These are phyloP conservation scores for Cyprinodon variegatus DNA, from an alignment of 2,113 vertebrate species.

Conservation along the genomic window DNA sequence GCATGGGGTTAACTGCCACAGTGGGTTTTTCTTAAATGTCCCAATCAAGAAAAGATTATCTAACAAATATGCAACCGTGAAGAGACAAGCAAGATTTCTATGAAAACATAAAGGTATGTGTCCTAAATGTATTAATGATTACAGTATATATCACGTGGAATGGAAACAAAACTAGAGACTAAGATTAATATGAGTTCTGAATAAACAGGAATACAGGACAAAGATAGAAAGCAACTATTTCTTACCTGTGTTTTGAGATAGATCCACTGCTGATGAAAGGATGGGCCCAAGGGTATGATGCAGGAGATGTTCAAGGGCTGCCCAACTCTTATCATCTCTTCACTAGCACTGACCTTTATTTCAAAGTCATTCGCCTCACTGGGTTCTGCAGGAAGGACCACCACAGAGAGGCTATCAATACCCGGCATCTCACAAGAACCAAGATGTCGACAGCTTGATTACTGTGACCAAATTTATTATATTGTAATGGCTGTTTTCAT, in stretches of 20 bases:
- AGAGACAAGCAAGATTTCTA: constrained; percentile 10
- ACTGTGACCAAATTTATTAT: constrained; percentile 40
- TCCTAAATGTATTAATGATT: neutral
- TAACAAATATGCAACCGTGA: constrained; percentile 50
- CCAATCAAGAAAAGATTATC: constrained; percentile 50
- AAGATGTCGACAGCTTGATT: constrained; percentile 25
- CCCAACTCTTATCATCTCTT: constrained; percentile 85
- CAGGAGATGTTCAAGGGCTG: constrained; percentile 88
- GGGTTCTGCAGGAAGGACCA: constrained; percentile 28
- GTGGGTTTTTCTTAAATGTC: constrained; percentile 17
- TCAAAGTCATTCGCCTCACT: constrained; percentile 79
- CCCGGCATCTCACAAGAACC: constrained; percentile 16
- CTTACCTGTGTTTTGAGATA: constrained; percentile 89
- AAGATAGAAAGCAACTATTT: neutral
- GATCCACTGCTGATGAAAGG: constrained; percentile 88
- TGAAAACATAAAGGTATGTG: neutral
- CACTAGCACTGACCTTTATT: constrained; percentile 85
- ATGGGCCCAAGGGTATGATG: constrained; percentile 80
- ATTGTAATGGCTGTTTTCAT: neutral
- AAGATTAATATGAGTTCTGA: constrained; percentile 9
- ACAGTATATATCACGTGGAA: neutral
- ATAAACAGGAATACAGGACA: constrained; percentile 9
- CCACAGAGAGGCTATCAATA: constrained; percentile 39
- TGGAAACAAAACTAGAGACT: constrained; percentile 34
- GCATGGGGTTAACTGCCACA: constrained; percentile 16